phyloP scores from a whole-genome alignment of 2,888 invertebrate species.

The Drosophila stalkeri region DNA sequence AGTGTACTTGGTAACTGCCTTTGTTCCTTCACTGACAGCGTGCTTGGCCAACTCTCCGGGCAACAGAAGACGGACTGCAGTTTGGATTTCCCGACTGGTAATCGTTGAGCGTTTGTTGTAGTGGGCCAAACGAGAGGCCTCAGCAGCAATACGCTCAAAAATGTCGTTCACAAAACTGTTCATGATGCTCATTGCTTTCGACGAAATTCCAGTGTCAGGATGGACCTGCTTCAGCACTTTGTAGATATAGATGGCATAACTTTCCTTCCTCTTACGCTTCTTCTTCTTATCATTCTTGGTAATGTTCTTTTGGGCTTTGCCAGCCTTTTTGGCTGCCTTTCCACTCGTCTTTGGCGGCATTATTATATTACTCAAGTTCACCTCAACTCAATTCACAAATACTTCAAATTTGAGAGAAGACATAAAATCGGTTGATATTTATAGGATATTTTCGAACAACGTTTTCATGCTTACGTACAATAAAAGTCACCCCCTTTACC shows the following conservation, averaged over 20 bases:
- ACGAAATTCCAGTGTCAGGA: too few relatives aligned
- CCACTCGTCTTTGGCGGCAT: conserved; percentile 84
- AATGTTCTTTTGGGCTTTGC: conserved; percentile 66
- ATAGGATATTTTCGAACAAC: conserved; percentile 33
- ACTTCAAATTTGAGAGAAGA: not conserved
- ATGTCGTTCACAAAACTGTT: too few relatives aligned
- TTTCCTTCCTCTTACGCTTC: too few relatives aligned
- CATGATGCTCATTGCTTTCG: too few relatives aligned
- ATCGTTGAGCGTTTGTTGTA: too few relatives aligned
- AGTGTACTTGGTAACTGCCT: conserved; percentile 71
- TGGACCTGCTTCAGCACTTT: too few relatives aligned
- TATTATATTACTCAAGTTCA: conserved; percentile 20
- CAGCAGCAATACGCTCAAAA: too few relatives aligned
- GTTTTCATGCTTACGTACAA: conserved; percentile 18
- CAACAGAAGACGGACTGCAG: not conserved
- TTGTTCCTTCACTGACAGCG: conserved; percentile 21
- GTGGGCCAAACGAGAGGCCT: too few relatives aligned
- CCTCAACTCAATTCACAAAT: conserved; percentile 30
- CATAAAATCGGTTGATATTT: conserved; percentile 2
- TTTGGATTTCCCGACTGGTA: too few relatives aligned
- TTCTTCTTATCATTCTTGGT: too few relatives aligned
- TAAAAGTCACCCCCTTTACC: too few relatives aligned
- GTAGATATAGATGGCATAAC: too few relatives aligned
- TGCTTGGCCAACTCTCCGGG: conserved; percentile 63
- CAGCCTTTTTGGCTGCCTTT: conserved; percentile 86